phyloP scores from a whole-genome alignment of 2,888 invertebrate genomes.

The Homarus gammarus region DNA sequence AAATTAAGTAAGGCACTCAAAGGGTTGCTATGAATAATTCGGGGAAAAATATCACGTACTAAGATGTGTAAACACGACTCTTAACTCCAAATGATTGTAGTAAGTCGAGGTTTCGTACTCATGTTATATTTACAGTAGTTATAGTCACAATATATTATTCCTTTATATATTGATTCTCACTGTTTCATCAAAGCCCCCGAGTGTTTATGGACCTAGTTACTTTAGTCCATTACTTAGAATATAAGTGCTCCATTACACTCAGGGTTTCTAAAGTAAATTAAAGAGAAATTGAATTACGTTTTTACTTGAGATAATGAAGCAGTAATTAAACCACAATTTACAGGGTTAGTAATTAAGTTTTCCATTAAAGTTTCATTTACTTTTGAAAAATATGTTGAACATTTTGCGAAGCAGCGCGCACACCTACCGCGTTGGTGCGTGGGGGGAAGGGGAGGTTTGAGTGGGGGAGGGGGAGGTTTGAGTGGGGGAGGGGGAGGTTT shows the following conservation, averaged over 20 bases:
- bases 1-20: not conserved
- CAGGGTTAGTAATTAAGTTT: slow-evolving; percentile 53
- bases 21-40: no score
- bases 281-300: slow-evolving; percentile 10
- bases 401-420: slow-evolving; percentile 11
- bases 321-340: slow-evolving; percentile 48
- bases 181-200: no score
- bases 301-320: slow-evolving; percentile 35
- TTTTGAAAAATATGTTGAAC: slow-evolving; percentile 31
- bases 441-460: not conserved
- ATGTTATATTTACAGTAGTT: no score
- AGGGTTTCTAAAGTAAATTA: not conserved
- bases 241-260: not conserved
- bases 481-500: no score
- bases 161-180: no score
- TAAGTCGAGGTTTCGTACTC: no score
- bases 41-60: no score
- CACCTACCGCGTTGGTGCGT: not conserved
- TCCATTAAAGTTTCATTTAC: slow-evolving; percentile 47
- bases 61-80: no score
- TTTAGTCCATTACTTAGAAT: not conserved
- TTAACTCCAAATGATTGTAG: no score
- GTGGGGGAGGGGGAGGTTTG: no score
- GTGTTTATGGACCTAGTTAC: no score
- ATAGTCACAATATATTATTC: no score